phyloP scores from a whole-genome alignment of 2,113 vertebrate species.

The Apeltes quadracus region DNA sequence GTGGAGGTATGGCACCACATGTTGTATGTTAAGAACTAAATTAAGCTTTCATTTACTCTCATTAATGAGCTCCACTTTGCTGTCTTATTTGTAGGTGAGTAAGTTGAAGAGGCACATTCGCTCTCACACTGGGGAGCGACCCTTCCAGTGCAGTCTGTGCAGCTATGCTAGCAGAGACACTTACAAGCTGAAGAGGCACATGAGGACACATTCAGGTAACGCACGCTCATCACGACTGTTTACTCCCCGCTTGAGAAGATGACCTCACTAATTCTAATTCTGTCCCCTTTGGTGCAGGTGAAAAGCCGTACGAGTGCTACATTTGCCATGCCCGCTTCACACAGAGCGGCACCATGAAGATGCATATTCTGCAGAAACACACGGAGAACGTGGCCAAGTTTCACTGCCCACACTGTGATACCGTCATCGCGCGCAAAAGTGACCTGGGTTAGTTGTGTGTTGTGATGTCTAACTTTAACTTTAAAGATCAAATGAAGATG shows the following conservation, averaged over 20 bases:
- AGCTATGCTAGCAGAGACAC: slow-evolving; percentile 99
- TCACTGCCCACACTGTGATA: slow-evolving; percentile 99
- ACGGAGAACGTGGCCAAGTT: slow-evolving; percentile 99
- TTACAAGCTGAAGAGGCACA: slow-evolving; percentile 98
- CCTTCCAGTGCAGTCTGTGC: slow-evolving; percentile 99
- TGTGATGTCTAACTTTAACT: background rate
- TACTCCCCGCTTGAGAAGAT: background rate
- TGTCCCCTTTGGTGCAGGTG: slow-evolving; percentile 78
- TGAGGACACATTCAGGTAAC: slow-evolving; percentile 98
- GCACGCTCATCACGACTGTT: background rate
- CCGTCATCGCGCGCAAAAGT: slow-evolving; percentile 97
- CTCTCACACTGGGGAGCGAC: slow-evolving; percentile 96
- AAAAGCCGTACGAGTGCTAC: slow-evolving; percentile 99
- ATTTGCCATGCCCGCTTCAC: slow-evolving; percentile 99
- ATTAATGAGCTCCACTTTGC: background rate
- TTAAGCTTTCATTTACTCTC: no score
- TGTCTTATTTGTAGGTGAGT: slow-evolving; percentile 86
- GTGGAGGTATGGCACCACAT: slow-evolving; percentile 86
- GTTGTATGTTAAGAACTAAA: background rate
- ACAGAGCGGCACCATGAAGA: slow-evolving; percentile 99
- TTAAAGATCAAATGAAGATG: background rate
- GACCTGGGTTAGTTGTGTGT: slow-evolving; percentile 86
- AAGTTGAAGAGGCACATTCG: slow-evolving; percentile 99
- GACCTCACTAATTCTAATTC: background rate
- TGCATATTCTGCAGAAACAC: slow-evolving; percentile 99